Conservation (phyloP, 2,113 vertebrate genomes). For the Gopherus flavomarginatus region DNA sequence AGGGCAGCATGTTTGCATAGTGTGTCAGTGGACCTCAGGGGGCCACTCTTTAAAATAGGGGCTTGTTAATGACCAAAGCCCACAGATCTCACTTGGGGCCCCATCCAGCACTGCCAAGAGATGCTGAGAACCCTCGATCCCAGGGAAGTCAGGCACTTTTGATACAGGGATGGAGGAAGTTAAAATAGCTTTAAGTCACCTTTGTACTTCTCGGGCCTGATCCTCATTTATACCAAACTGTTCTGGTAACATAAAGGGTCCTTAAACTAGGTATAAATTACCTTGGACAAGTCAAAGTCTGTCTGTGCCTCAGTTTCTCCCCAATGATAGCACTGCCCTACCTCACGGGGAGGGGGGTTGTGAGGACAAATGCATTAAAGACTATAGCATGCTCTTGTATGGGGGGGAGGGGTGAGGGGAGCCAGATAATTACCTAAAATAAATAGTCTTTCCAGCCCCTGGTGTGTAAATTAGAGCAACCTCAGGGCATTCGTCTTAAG, state of each 20-base stretch:
- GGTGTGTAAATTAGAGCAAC: not conserved
- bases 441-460: not conserved
- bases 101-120: fast-evolving
- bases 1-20: slow-evolving; percentile 41
- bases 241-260: not conserved
- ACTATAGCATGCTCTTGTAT: fast-evolving
- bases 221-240: no score
- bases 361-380: no score
- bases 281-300: not conserved
- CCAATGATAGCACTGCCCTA: fast-evolving
- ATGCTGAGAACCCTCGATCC: fast-evolving
- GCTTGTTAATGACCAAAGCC: not conserved
- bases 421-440: not conserved
- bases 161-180: not conserved
- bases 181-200: not conserved
- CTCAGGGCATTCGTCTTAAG: not conserved
- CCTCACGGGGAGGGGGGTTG: no score
- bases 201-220: fast-evolving
- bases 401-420: no score
- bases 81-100: not conserved
- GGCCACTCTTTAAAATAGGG: not conserved
- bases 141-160: fast-evolving
- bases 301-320: no score
- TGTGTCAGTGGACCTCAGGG: not conserved
- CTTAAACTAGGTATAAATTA: not conserved